Evolutionary conservation across 2,797 vertebrate species (phyloP), one percentile per base, ranked within the genome.

Genomic region (Rachycentron canadum): DNA sequence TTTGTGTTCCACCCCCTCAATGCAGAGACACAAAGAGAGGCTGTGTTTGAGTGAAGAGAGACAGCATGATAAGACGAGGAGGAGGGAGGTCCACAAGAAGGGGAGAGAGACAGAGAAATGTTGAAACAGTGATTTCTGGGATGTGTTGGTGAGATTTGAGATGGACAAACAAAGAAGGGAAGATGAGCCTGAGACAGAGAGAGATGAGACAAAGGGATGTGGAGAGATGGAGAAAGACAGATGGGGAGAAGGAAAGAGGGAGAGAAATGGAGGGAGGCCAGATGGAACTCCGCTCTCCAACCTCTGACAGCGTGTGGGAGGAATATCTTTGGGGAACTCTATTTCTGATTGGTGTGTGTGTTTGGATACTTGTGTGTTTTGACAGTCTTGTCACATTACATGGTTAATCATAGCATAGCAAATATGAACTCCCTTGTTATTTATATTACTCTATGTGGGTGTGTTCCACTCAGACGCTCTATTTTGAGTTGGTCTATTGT

Each of bases 1-100:
- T 93, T 93, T 93, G 79, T 77, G 83, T 90, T 90, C 78, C 86
- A 58, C 84, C 74, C 82, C 86, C 83, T 73, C 63, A 26, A 38
- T 7, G 9, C 52, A 25, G 64, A 65, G 52, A 81, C 82, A 90
- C 90, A 94, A 90, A 90, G 90, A 73, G 36, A 11, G 59, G 58
- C 84, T 89, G 73, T 91, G 87, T 93, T 69, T 73, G 69, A 80
- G 84, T 21, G 76, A 79, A 38, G 64, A 65, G 43, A 68, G 62
- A 59, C 16, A n/a, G 53, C 49, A 34, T 1, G 52, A 77, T 82
- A 69, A 76, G 80, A 73, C 1, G 73, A 78, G 52, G 56, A 80
- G 63, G 63, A 63, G 61, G 60, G 79, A 47, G 55, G 59, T 69
- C 34, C 47, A 28, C 52, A 49, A 26, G 73, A 63, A 64, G 8